Evolutionary conservation across 2,888 invertebrate species (phyloP).

Genomic region (Falcaria lacertinaria): DNA sequence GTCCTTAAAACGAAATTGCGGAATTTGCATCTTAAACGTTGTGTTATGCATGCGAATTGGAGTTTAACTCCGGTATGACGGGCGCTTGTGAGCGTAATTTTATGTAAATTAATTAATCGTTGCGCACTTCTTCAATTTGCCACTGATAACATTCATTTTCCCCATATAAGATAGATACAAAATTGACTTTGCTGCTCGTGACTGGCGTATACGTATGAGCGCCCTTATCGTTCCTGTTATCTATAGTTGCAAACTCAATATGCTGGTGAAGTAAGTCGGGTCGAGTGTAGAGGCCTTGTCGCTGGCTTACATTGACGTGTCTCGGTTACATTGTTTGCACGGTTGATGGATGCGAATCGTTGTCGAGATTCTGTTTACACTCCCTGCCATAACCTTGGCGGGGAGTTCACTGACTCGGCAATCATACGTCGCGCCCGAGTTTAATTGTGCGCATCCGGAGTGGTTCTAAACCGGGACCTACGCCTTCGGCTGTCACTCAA

Average conservation of each 20-base stretch:
- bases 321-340: slow-evolving; percentile 59
- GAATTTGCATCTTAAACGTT: slow-evolving; percentile 17
- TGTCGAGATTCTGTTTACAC: slow-evolving; percentile 44
- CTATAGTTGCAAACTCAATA: slow-evolving; percentile 37
- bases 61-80: neutral
- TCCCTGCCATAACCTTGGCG: slow-evolving; percentile 62
- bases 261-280: slow-evolving; percentile 10
- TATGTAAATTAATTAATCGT: slow-evolving; percentile 16
- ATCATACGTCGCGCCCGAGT: slow-evolving; percentile 42
- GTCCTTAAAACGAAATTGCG: slow-evolving; percentile 31
- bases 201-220: slow-evolving; percentile 17
- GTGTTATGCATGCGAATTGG: slow-evolving; percentile 10
- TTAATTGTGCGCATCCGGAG: slow-evolving; percentile 64
- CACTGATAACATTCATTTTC: slow-evolving; percentile 6
- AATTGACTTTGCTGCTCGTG: slow-evolving; percentile 9
- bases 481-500: slow-evolving; percentile 49
- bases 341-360: slow-evolving; percentile 60
- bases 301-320: slow-evolving; percentile 52
- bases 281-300: slow-evolving; percentile 6
- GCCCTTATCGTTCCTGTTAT: slow-evolving; percentile 33
- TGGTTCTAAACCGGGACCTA: slow-evolving; percentile 57
- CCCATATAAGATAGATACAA: neutral
- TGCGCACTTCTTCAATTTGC: slow-evolving; percentile 6
- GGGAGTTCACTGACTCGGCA: slow-evolving; percentile 60
- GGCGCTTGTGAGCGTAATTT: neutral